These are phyloP conservation scores for Panurus biarmicus DNA, from an alignment of 2,113 vertebrate genomes.

Conservation along the genomic window DNA sequence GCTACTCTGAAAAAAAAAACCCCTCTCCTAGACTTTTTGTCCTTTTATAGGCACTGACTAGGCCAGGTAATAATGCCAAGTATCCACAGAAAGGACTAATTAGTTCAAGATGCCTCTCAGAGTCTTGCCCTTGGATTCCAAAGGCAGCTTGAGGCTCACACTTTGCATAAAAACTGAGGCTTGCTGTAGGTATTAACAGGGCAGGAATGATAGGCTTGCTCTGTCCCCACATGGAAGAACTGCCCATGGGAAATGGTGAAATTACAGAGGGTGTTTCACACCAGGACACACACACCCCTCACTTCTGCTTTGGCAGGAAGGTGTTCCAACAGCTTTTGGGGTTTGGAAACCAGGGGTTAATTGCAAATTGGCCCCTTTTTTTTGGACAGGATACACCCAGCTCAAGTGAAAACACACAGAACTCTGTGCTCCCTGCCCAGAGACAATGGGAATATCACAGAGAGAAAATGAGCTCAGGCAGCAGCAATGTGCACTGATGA, in stretches of 20 bases:
- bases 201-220: not conserved
- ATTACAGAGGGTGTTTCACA: not conserved
- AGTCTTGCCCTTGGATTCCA: not conserved
- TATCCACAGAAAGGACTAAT: not conserved
- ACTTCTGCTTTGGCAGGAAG: not conserved
- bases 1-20: not conserved
- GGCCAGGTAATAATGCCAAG: conserved; percentile 9
- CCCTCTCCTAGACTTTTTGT: not conserved
- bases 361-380: not conserved
- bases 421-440: not conserved
- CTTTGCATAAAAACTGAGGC: conserved; percentile 20
- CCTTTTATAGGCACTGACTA: not conserved
- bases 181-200: not conserved
- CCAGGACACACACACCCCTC: not conserved
- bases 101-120: conserved; percentile 10
- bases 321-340: not conserved
- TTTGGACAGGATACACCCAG: not conserved
- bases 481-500: not conserved
- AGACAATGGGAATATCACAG: not conserved
- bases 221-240: not conserved
- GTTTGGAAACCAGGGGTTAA: not conserved
- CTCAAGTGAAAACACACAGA: not conserved
- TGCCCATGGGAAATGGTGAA: conserved; percentile 3
- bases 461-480: not conserved
- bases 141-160: not conserved